Base-by-base conservation (phyloP, 2,888 invertebrate genomes). In the Caenorhabditis zanzibari region DNA sequence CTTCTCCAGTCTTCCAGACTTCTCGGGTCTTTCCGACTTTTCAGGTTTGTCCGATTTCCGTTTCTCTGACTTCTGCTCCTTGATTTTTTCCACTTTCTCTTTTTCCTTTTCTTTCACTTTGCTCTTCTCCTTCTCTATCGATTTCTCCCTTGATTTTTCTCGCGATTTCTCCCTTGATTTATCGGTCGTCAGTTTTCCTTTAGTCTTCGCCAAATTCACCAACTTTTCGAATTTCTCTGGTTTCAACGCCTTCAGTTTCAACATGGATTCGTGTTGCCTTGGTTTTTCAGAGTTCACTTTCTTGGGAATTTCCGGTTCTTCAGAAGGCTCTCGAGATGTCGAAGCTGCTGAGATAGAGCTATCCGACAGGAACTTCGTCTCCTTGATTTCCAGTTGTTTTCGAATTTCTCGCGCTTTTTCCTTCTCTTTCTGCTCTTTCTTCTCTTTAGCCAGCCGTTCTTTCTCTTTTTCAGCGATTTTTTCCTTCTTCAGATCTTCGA, bases 221-320 rank as follows among this genome's bases (percentile, higher is more conserved):
- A 82, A 22, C 16, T 79, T 82, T 24, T 73, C 38, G 16, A 79
- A 12, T 10, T 56, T 72, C 2, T 77, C 82, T 14, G 61, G 38
- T 19, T 68, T 68, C 54, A 68, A 35, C 10, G 19, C 54, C 38
- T 68, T 52, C 49, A 68, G 12, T 14, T 12, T n/a, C 5, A 19
- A 38, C 10, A 6, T 38, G 9, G 47, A n/a, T 6, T n/a, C 12
- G 7, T 3, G 19, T 2, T 35, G 16, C 24, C 19, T 26, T 4
- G 66, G 58, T 0, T 49, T 59, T 7, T 47, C 19, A 0, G 5
- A 5, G 12, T 9, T 5, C n/a, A 19, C 19, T 2, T n/a, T n/a
- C 19, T 5, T 6, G 7, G 19, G 7, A 10, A 47, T 10, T 10
- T 47, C 47, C 4, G 19, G n/a, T 10, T 47, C 47, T 47, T 47